Conservation (phyloP, 2,113 vertebrate genomes). For the Coreoperca whiteheadi region DNA sequence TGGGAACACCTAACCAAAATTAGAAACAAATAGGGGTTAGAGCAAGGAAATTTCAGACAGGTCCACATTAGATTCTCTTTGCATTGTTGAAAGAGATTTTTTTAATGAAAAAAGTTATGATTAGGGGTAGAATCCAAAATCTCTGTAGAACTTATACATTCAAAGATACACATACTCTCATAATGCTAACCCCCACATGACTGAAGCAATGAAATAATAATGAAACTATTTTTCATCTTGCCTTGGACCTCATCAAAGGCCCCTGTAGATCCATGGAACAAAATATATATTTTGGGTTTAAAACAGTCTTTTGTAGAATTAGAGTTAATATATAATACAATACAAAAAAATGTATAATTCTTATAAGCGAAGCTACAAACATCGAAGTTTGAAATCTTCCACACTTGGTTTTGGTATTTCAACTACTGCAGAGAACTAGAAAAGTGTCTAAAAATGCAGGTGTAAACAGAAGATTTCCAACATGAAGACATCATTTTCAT, state of each 20-base stretch:
- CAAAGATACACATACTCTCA: background rate
- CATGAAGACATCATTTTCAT: no score
- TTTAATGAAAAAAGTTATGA: background rate
- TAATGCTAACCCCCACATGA: background rate
- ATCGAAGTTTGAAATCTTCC: background rate
- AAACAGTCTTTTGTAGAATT: background rate
- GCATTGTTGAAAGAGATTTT: background rate
- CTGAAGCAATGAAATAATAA: background rate
- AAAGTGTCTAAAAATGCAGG: background rate
- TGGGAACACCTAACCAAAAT: conserved; percentile 90
- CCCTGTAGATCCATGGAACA: background rate
- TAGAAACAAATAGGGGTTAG: conserved; percentile 27
- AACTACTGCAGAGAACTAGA: background rate
- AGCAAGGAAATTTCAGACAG: background rate
- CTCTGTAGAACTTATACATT: background rate
- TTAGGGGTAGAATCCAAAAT: background rate
- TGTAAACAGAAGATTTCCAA: background rate
- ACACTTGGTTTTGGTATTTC: background rate
- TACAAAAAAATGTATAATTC: background rate
- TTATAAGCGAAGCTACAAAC: background rate
- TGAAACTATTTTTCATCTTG: background rate
- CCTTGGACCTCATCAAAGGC: background rate
- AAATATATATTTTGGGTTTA: background rate
- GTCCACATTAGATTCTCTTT: background rate
- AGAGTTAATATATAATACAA: background rate